Evolutionary conservation across 2,888 invertebrate species (phyloP).

Genomic region (Eupithecia vulgata): DNA sequence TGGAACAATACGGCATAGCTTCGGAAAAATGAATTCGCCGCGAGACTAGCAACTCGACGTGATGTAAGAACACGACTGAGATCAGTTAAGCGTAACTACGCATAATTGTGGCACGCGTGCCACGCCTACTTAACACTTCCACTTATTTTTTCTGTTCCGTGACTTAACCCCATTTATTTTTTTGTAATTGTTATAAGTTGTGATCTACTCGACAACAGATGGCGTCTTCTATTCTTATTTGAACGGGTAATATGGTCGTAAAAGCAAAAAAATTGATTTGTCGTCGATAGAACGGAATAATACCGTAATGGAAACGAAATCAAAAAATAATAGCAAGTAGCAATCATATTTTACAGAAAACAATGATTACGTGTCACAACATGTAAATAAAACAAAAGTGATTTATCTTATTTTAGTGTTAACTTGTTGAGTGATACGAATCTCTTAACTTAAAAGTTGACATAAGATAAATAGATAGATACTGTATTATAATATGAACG

Average conservation of each 20-base stretch:
- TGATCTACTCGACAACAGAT: slow-evolving; percentile 13
- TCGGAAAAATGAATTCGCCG: no score
- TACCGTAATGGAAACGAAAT: slow-evolving; percentile 15
- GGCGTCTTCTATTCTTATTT: background rate
- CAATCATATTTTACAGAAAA: slow-evolving; percentile 11
- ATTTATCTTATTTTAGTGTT: slow-evolving; percentile 25
- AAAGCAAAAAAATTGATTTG: background rate
- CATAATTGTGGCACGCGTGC: no score
- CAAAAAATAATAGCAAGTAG: slow-evolving; percentile 19
- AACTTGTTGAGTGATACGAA: slow-evolving; percentile 18
- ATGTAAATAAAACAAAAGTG: slow-evolving; percentile 11
- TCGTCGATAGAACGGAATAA: background rate
- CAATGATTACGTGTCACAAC: slow-evolving; percentile 26
- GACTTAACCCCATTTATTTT: no score
- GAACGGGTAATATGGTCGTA: background rate
- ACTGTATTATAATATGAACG: background rate
- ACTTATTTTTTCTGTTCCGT: no score
- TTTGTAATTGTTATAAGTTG: background rate
- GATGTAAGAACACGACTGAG: no score
- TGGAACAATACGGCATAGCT: no score
- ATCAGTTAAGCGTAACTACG: no score
- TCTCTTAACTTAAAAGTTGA: slow-evolving; percentile 29
- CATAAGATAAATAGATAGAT: slow-evolving; percentile 20
- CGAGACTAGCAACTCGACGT: no score
- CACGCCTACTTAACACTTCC: no score